Evolutionary conservation across 2,113 vertebrate species (phyloP).

Genomic region (Festucalex cinctus): DNA sequence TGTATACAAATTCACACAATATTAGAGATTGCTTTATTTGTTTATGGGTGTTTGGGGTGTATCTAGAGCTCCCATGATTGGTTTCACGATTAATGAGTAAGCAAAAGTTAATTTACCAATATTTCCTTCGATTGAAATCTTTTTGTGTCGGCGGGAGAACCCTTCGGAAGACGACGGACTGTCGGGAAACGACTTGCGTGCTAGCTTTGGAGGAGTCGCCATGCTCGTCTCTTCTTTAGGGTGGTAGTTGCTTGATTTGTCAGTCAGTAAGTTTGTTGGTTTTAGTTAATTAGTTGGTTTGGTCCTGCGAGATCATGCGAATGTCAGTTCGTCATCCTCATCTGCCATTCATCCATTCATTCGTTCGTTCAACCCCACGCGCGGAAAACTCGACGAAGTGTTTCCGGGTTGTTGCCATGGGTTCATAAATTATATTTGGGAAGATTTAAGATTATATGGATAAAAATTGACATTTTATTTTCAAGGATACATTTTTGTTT

Average conservation of each 20-base stretch:
- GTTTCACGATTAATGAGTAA: too few species aligned
- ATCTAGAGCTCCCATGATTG: too few species aligned
- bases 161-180: constrained; percentile 4
- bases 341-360: too few species aligned
- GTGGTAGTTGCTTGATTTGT: too few species aligned
- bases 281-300: background rate
- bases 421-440: too few species aligned
- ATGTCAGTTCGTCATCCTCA: background rate
- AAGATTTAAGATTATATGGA: too few species aligned
- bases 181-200: constrained; percentile 19
- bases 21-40: too few species aligned
- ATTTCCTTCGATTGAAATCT: constrained; percentile 82
- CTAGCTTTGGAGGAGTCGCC: constrained; percentile 77
- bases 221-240: constrained; percentile 38
- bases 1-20: too few species aligned
- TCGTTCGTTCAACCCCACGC: constrained; percentile 36
- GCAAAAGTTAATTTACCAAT: constrained; percentile 73
- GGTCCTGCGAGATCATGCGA: too few species aligned
- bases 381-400: background rate
- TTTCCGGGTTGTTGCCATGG: background rate
- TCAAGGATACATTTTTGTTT: too few species aligned
- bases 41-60: too few species aligned
- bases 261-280: background rate
- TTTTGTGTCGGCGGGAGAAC: constrained; percentile 69
- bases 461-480: too few species aligned